A percentile compares a stretch with the other conserved stretches of the same genome.
Conservation (phyloP, 1,140 invertebrate species). For the Stratiolaelaps scimitus region DNA sequence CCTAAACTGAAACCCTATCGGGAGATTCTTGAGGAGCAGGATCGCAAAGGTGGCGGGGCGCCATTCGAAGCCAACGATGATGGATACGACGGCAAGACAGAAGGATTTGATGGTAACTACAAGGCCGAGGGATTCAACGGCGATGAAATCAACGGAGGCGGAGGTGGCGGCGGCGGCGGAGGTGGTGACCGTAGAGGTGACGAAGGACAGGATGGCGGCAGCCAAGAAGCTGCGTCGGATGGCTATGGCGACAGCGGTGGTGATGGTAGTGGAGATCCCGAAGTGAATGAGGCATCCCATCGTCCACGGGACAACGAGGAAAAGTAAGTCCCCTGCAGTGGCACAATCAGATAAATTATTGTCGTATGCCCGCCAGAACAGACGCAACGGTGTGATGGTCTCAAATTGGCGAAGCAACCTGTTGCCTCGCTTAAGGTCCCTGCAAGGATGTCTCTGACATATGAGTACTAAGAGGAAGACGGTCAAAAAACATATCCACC, state of each 20-base stretch:
- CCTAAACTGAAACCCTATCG: slow-evolving; percentile 25
- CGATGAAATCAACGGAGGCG: not conserved
- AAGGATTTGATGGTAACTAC: slow-evolving; percentile 20
- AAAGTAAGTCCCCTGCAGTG: not conserved
- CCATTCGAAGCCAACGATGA: not conserved
- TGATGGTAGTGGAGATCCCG: not conserved
- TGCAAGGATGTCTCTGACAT: too few species aligned
- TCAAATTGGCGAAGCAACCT: too few species aligned
- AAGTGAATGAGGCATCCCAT: not conserved
- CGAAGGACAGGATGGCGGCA: too few species aligned
- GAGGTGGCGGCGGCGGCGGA: not conserved
- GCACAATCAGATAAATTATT: too few species aligned
- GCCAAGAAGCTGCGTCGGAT: too few species aligned
- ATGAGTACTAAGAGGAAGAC: too few species aligned
- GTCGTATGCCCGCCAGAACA: slow-evolving; percentile 4
- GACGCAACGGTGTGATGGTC: not conserved
- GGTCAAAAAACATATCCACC: too few species aligned
- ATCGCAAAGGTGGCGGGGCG: not conserved
- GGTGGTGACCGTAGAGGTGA: not conserved
- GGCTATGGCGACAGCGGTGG: not conserved
- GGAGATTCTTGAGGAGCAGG: slow-evolving; percentile 13
- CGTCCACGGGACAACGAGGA: not conserved
- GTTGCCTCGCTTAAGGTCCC: too few species aligned
- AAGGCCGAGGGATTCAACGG: slow-evolving; percentile 22
- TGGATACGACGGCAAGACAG: slow-evolving; percentile 20